Percentiles rank a stretch among this genome's conserved stretches.
These are phyloP conservation scores for Siniperca chuatsi DNA, from an alignment of 2,113 vertebrate species.

Conservation along the genomic window DNA sequence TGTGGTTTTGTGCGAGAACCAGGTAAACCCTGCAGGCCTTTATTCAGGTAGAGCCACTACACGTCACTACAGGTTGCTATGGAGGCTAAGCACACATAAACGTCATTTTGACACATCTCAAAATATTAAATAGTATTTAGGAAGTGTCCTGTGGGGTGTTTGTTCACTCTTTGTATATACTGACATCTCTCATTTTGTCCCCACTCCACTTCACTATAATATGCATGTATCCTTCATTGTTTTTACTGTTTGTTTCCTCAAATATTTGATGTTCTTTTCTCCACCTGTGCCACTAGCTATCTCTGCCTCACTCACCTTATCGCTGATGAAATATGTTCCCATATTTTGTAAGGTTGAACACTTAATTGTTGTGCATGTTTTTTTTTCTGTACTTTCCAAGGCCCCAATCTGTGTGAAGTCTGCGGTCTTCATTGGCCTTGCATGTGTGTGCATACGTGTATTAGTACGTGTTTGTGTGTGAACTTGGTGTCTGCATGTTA, in stretches of 20 bases:
- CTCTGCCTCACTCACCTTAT: slow-evolving; percentile 30
- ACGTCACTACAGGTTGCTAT: slow-evolving; percentile 4
- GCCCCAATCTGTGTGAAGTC: slow-evolving; percentile 26
- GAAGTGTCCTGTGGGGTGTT: neutral
- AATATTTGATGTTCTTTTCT: slow-evolving; percentile 18
- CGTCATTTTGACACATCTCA: neutral
- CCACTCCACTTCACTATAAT: neutral
- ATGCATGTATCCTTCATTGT: neutral
- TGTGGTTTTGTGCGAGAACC: slow-evolving; percentile 18
- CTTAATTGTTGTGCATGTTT: slow-evolving; percentile 48
- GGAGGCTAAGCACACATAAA: slow-evolving; percentile 11
- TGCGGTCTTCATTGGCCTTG: slow-evolving; percentile 46
- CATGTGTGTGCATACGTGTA: slow-evolving; percentile 18
- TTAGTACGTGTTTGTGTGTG: slow-evolving; percentile 37
- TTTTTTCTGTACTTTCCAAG: slow-evolving; percentile 56
- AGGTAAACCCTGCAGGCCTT: slow-evolving; percentile 16
- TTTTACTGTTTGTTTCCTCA: neutral
- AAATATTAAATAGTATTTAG: neutral
- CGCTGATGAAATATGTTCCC: slow-evolving; percentile 31
- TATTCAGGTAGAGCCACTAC: neutral
- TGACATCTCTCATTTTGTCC: neutral
- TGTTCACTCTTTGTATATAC: neutral
- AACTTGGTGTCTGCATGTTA: slow-evolving; percentile 35
- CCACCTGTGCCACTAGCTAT: slow-evolving; percentile 19
- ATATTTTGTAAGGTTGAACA: slow-evolving; percentile 47